Conservation (phyloP, 2,113 vertebrate genomes). For the Dromaius novaehollandiae region DNA sequence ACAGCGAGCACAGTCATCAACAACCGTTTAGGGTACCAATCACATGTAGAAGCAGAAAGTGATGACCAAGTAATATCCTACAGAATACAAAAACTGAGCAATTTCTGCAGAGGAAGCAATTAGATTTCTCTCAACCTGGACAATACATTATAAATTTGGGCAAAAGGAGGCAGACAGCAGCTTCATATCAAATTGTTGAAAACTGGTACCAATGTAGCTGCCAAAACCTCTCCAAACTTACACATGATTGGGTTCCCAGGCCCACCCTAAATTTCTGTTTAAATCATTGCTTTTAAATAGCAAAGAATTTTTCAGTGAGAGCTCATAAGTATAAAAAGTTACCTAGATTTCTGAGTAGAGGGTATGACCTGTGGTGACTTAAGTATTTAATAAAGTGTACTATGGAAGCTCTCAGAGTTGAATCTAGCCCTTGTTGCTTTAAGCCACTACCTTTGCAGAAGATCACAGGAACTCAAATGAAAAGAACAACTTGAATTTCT, state of each 20-base stretch:
- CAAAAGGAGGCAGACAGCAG: not conserved
- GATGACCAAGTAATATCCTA: not conserved
- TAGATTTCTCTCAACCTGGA: not conserved
- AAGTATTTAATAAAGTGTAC: not conserved
- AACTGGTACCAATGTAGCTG: not conserved
- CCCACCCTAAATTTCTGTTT: not conserved
- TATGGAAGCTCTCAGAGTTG: not conserved
- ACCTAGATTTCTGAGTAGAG: not conserved
- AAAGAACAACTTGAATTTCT: not conserved
- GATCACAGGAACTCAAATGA: not conserved
- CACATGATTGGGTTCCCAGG: not conserved
- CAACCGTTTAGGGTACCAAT: not conserved
- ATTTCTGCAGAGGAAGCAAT: not conserved
- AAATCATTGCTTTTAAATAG: not conserved
- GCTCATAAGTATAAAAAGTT: not conserved
- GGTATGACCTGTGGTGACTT: fast-evolving
- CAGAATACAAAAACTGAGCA: not conserved
- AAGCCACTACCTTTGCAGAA: not conserved
- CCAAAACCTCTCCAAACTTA: not conserved
- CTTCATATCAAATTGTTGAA: not conserved
- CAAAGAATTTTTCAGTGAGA: not conserved
- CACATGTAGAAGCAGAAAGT: not conserved
- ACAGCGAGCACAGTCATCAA: not conserved
- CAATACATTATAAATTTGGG: not conserved
- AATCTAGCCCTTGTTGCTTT: not conserved